Conservation (phyloP, 2,888 invertebrate genomes). For the Cantharis nigra region DNA sequence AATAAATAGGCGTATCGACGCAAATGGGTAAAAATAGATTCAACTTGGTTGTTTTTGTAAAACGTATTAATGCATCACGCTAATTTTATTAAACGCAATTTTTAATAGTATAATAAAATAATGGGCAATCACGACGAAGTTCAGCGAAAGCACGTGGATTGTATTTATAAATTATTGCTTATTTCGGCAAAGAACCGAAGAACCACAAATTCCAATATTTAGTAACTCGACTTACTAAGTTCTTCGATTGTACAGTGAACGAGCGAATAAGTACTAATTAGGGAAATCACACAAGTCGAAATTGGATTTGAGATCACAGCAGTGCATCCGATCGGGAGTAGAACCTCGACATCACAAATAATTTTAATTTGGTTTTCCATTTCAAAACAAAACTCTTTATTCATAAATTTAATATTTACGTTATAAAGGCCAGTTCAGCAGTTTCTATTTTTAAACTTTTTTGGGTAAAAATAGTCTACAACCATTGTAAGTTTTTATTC, state of each 20-base stretch:
- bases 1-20: background rate
- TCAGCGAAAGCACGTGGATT: background rate
- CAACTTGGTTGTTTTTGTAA: background rate
- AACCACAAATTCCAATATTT: too few relatives aligned
- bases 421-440: background rate
- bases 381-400: background rate
- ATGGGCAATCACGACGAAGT: background rate
- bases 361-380: background rate
- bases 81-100: background rate
- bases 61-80: background rate
- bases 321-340: too few relatives aligned
- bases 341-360: too few relatives aligned
- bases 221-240: too few relatives aligned
- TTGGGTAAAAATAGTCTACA: background rate
- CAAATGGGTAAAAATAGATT: background rate
- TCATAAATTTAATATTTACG: background rate
- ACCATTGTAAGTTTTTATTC: background rate
- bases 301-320: too few relatives aligned
- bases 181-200: too few relatives aligned
- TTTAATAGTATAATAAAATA: background rate
- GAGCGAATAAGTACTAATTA: too few relatives aligned
- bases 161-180: background rate
- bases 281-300: too few relatives aligned
- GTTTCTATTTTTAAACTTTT: background rate
- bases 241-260: too few relatives aligned